phyloP scores from a whole-genome alignment of 2,113 vertebrate genomes.

The Siniperca chuatsi region DNA sequence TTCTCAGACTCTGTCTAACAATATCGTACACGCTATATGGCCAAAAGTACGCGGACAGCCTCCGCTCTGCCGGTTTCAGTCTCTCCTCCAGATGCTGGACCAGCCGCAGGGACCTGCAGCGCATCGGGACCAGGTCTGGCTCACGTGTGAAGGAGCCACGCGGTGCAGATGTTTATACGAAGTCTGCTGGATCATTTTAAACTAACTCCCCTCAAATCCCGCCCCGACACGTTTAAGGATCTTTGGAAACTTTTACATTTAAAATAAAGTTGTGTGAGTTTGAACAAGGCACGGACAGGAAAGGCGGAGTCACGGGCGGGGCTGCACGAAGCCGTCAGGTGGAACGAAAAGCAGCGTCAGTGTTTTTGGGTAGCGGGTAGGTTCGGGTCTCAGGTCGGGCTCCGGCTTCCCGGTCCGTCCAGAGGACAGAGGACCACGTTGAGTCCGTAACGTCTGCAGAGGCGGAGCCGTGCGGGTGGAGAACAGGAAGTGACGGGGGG shows the following conservation, averaged over 20 bases:
- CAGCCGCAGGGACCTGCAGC: neutral
- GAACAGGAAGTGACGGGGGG: neutral
- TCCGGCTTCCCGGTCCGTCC: neutral
- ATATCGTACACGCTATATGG: neutral
- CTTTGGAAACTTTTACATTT: neutral
- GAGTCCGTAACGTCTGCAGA: neutral
- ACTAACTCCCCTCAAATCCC: neutral
- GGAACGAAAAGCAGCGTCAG: neutral
- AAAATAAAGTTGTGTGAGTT: neutral
- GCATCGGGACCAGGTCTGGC: neutral
- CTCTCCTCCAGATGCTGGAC: neutral
- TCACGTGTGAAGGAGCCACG: too few relatives aligned
- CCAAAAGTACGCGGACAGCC: neutral
- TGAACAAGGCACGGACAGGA: neutral
- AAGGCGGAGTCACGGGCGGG: neutral
- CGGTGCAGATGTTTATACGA: too few relatives aligned
- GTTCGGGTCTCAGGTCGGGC: neutral
- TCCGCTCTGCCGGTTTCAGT: neutral
- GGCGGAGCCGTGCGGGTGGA: neutral
- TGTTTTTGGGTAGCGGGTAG: neutral
- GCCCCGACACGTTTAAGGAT: neutral
- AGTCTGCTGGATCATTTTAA: too few relatives aligned
- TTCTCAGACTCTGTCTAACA: neutral
- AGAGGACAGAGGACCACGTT: neutral
- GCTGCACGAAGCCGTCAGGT: neutral